Percentiles rank a stretch among this genome's conserved stretches.
Evolutionary conservation across 2,888 invertebrate genomes (phyloP).

Genomic region (Cyclophora albipunctata): DNA sequence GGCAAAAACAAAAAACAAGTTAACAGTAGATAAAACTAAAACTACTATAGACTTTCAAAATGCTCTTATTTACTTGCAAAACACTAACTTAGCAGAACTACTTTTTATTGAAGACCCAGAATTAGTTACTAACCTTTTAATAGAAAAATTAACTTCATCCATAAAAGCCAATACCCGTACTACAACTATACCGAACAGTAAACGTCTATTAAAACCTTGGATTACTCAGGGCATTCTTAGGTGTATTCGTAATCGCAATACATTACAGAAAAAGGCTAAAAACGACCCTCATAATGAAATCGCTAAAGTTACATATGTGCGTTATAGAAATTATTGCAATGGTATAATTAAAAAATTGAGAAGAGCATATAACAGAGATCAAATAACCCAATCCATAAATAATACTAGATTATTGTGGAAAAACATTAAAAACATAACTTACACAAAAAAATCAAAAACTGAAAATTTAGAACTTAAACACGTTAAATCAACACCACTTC

Average conservation of each 20-base stretch:
- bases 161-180: neutral
- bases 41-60: neutral
- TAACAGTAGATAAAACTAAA: neutral
- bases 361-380: neutral
- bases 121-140: neutral
- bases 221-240: constrained; percentile 2
- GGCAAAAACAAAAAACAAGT: constrained; percentile 1
- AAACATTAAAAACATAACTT: neutral
- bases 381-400: neutral
- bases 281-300: constrained; percentile 1
- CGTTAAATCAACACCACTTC: neutral
- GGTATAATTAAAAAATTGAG: constrained; percentile 2
- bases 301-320: neutral
- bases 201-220: constrained; percentile 2
- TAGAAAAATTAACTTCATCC: neutral
- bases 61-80: neutral
- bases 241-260: constrained; percentile 3
- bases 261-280: neutral
- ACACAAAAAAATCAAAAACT: neutral
- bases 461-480: neutral
- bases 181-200: neutral
- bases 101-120: neutral
- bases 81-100: neutral
- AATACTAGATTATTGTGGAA: constrained; percentile 1
- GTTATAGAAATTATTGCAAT: constrained; percentile 3